These are phyloP conservation scores for Leuciscus waleckii DNA, from an alignment of 2,797 vertebrate species.

Conservation along the genomic window DNA sequence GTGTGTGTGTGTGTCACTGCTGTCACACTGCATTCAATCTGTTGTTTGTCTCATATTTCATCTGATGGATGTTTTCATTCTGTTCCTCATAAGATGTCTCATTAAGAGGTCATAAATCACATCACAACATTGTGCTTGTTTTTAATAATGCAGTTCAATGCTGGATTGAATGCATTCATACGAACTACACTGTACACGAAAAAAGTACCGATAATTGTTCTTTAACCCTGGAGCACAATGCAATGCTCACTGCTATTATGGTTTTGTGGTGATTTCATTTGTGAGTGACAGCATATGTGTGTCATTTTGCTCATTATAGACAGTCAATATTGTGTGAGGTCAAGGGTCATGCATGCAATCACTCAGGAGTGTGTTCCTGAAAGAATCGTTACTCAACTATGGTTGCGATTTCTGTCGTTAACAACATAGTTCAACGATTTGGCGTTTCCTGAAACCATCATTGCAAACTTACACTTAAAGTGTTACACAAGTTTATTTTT, in stretches of 20 bases:
- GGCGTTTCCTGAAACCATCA: too few species aligned
- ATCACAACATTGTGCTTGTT: conserved; percentile 5
- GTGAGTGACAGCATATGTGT: neutral
- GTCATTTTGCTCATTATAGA: neutral
- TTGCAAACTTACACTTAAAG: too few species aligned
- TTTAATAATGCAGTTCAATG: neutral
- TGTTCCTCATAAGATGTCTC: conserved; percentile 9
- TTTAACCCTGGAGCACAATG: neutral
- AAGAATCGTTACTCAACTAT: too few species aligned
- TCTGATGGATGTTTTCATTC: neutral
- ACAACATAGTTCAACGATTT: too few species aligned
- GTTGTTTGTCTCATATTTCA: neutral
- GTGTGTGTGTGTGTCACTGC: neutral
- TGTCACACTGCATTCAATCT: neutral
- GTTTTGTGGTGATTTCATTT: neutral
- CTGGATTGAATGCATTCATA: neutral
- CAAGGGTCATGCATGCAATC: conserved; percentile 7
- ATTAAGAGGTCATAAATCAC: conserved; percentile 25
- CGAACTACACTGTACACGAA: neutral
- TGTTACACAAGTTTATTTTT: neutral
- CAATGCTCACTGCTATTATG: neutral
- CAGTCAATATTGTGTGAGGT: conserved; percentile 3
- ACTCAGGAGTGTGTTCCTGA: too few species aligned
- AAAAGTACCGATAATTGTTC: too few species aligned
- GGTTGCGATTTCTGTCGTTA: too few species aligned